These are phyloP conservation scores for Nezara viridula DNA, from an alignment of 2,888 invertebrate species.

Conservation along the genomic window DNA sequence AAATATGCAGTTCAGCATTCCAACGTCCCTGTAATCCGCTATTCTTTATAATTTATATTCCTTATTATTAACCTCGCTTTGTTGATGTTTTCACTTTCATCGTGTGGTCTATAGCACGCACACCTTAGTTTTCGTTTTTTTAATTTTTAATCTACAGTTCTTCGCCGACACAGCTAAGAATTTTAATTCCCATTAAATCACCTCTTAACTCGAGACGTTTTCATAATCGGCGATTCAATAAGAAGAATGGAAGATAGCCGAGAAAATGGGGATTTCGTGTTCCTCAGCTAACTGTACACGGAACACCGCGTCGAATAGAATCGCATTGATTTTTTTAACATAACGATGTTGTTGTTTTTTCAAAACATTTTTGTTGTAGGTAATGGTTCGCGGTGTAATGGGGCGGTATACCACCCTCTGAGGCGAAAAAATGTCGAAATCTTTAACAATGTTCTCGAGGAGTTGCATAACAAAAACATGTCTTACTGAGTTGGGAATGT, in stretches of 20 bases:
- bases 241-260: not conserved
- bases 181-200: not conserved
- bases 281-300: not conserved
- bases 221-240: conserved; percentile 11
- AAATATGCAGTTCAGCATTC: no score
- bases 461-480: not conserved
- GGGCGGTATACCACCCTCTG: not conserved
- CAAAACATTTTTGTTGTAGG: not conserved
- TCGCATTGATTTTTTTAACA: not conserved
- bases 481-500: no score
- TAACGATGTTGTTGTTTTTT: not conserved
- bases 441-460: not conserved
- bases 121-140: no score
- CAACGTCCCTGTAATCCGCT: no score
- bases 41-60: no score
- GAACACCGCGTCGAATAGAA: not conserved
- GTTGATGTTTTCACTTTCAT: no score
- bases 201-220: not conserved
- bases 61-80: no score
- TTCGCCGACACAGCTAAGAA: not conserved
- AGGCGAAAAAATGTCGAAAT: not conserved
- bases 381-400: not conserved
- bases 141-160: not conserved
- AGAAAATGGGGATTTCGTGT: conserved; percentile 8
- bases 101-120: no score